phyloP scores from a whole-genome alignment of 1,140 invertebrate genomes.

The Pentalonia nigronervosa region DNA sequence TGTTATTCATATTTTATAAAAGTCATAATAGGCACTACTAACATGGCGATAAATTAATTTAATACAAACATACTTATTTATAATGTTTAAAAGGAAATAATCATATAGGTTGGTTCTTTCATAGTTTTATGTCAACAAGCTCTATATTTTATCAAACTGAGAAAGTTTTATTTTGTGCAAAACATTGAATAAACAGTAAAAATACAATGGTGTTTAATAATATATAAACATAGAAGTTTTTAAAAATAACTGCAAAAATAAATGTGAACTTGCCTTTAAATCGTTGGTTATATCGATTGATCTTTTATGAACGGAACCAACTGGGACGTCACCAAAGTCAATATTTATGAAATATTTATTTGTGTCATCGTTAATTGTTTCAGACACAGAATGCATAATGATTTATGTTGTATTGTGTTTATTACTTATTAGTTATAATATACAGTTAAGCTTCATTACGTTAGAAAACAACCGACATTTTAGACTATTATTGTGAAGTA shows the following conservation, averaged over 20 bases:
- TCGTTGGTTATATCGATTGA: conserved; percentile 29
- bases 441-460: neutral
- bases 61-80: conserved; percentile 3
- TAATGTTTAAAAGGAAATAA: neutral
- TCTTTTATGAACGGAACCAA: conserved; percentile 36
- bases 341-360: conserved; percentile 8
- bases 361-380: neutral
- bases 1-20: too few relatives aligned
- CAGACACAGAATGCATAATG: neutral
- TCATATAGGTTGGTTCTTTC: neutral
- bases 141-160: neutral
- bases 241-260: neutral
- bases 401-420: neutral
- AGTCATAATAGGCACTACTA: neutral
- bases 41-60: neutral
- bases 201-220: neutral
- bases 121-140: neutral
- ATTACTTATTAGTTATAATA: neutral
- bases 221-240: neutral
- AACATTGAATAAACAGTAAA: neutral
- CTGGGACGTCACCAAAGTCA: conserved; percentile 19
- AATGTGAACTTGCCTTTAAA: conserved; percentile 32
- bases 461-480: neutral
- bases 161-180: neutral
- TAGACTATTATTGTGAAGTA: neutral